Evolutionary conservation across 2,113 vertebrate species (phyloP).

Genomic region (Alouatta palliata): DNA sequence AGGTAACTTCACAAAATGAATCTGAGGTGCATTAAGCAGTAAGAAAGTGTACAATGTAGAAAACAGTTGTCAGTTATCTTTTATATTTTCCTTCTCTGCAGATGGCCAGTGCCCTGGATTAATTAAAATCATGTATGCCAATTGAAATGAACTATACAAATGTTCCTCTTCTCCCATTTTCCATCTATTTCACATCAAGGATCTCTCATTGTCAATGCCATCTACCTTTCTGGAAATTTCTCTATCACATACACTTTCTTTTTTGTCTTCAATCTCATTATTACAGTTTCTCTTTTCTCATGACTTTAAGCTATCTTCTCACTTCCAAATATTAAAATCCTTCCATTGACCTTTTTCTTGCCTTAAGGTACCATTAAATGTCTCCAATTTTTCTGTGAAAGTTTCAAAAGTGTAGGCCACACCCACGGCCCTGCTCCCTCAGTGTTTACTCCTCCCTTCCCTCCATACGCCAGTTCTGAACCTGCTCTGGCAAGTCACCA

Average conservation of each 20-base stretch:
- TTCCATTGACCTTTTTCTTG: neutral
- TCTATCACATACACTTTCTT: neutral
- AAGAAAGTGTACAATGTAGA: neutral
- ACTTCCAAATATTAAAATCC: neutral
- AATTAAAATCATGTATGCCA: neutral
- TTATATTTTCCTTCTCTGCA: neutral
- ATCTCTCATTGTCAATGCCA: neutral
- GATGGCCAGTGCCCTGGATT: neutral
- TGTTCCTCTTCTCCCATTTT: neutral
- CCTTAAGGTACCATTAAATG: neutral
- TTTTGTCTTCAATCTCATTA: neutral
- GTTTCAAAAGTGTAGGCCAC: neutral
- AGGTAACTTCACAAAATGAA: neutral
- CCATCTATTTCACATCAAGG: neutral
- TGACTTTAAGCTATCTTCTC: neutral
- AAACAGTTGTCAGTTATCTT: neutral
- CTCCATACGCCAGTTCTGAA: neutral
- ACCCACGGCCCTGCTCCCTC: neutral
- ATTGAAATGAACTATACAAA: neutral
- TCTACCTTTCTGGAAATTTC: neutral
- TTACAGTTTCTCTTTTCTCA: neutral
- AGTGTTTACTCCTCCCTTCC: neutral
- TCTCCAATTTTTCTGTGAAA: neutral
- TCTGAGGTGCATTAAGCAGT: neutral
- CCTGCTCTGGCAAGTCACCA: neutral